Conservation (phyloP, 2,888 invertebrate species). For the Bellardia bayeri region DNA sequence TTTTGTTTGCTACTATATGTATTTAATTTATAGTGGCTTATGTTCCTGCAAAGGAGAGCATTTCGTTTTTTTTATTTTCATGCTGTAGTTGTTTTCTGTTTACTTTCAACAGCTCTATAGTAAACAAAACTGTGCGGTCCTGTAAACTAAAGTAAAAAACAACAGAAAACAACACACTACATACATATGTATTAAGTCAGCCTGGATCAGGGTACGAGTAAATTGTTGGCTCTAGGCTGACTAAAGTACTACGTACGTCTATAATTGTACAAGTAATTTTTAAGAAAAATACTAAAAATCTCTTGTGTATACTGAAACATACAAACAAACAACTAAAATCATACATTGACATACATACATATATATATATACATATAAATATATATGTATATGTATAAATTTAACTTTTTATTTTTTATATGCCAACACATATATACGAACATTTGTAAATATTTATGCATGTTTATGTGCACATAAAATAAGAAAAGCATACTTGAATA, state of each 20-base stretch:
- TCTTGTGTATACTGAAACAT: constrained; percentile 18
- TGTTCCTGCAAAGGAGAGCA: constrained; percentile 35
- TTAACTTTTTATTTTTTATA: background rate
- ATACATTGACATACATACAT: background rate
- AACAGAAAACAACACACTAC: background rate
- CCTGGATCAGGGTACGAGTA: constrained; percentile 9
- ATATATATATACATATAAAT: background rate
- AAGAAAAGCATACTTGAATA: background rate
- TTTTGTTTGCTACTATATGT: constrained; percentile 1
- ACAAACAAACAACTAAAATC: constrained; percentile 6
- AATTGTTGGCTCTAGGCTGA: constrained; percentile 13
- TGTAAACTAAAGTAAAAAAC: constrained; percentile 5
- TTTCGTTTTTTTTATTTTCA: constrained; percentile 31
- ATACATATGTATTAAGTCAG: background rate
- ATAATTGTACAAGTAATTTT: constrained; percentile 60
- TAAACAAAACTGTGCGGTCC: constrained; percentile 32
- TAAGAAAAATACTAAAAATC: constrained; percentile 51
- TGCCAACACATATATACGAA: background rate
- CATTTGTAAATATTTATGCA: background rate
- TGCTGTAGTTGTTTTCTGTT: constrained; percentile 23
- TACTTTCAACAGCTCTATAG: constrained; percentile 39
- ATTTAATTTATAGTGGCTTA: constrained; percentile 26
- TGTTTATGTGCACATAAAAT: too few relatives aligned
- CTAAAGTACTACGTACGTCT: background rate
- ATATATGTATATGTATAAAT: background rate